Conservation (phyloP, 2,797 vertebrate genomes). For the Poecilia wingei region DNA sequence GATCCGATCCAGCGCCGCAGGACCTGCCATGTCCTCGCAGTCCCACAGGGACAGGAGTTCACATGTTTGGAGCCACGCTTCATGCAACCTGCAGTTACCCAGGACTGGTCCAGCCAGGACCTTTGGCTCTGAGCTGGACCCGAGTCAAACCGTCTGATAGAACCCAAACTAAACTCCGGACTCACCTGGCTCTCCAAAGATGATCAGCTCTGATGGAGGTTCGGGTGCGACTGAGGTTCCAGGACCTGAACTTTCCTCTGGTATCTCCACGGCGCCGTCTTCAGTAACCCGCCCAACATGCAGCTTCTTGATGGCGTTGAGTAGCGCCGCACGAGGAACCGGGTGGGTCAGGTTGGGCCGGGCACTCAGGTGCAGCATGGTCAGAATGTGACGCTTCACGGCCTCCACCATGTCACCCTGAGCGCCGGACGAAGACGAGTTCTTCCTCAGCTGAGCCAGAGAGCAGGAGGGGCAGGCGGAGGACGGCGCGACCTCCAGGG, state of each 20-base stretch:
- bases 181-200: slow-evolving; percentile 94
- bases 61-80: not conserved
- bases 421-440: slow-evolving; percentile 57
- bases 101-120: slow-evolving; percentile 1
- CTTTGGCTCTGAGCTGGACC: slow-evolving; percentile 1
- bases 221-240: slow-evolving; percentile 82
- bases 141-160: not conserved
- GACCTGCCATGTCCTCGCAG: not conserved
- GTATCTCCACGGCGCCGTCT: slow-evolving; percentile 92
- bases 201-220: slow-evolving; percentile 93
- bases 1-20: not conserved
- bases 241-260: slow-evolving; percentile 82
- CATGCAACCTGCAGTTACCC: not conserved
- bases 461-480: slow-evolving; percentile 88
- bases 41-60: not conserved
- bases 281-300: slow-evolving; percentile 90
- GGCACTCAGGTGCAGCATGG: slow-evolving; percentile 93
- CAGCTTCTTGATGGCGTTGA: slow-evolving; percentile 92
- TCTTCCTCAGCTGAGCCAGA: slow-evolving; percentile 84
- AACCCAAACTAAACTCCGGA: slow-evolving; percentile 24
- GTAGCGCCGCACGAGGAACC: slow-evolving; percentile 90
- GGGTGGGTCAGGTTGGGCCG: slow-evolving; percentile 93
- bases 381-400: slow-evolving; percentile 94
- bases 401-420: slow-evolving; percentile 94
- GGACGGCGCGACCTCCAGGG: slow-evolving; percentile 39